These are phyloP conservation scores for Cecropterus lyciades DNA, from an alignment of 1,140 invertebrate species.

Conservation along the genomic window DNA sequence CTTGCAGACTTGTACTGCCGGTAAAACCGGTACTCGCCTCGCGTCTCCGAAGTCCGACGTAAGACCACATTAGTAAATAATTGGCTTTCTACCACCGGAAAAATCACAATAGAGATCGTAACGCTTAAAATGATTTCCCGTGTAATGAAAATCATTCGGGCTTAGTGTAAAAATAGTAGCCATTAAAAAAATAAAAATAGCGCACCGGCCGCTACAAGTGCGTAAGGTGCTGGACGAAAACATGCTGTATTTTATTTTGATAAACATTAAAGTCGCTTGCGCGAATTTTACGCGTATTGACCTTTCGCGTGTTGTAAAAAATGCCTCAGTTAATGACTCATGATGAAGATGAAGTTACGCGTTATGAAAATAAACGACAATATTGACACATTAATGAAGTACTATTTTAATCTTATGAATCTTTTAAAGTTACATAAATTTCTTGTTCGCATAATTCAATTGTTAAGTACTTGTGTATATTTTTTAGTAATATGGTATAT, in stretches of 20 bases:
- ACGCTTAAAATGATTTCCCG: constrained; percentile 2
- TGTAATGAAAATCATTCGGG: not conserved
- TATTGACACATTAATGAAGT: no score
- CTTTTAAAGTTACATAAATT: no score
- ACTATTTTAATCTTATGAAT: no score
- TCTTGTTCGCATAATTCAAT: no score
- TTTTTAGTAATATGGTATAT: no score
- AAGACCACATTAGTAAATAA: constrained; percentile 54
- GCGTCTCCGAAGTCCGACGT: constrained; percentile 34
- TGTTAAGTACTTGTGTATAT: no score
- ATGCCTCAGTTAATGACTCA: no score
- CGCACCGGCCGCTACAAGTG: not conserved
- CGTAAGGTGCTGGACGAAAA: not conserved
- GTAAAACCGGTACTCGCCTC: constrained; percentile 52
- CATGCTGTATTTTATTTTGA: not conserved
- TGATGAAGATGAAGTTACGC: no score
- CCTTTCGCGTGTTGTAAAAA: not conserved
- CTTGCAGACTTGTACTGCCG: constrained; percentile 49
- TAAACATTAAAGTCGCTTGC: constrained; percentile 1
- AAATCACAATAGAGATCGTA: constrained; percentile 33
- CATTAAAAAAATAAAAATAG: constrained; percentile 29
- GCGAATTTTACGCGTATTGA: not conserved
- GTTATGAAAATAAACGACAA: no score
- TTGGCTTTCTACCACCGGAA: constrained; percentile 58
- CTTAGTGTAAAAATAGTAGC: constrained; percentile 11